Conservation (phyloP, 2,888 invertebrate genomes). For the Autographa gamma region DNA sequence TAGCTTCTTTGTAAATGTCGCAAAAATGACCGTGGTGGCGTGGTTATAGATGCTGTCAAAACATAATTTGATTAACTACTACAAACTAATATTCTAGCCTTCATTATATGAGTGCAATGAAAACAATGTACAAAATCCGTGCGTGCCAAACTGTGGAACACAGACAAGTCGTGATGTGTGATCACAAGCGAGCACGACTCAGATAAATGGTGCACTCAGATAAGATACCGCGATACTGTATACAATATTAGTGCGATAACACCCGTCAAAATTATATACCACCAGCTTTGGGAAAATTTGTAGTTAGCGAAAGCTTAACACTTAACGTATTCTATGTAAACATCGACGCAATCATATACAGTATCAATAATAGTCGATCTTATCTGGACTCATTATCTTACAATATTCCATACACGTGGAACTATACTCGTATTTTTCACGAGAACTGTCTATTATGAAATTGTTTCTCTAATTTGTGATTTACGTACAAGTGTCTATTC, state of each 20-base stretch:
- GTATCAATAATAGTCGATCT: constrained; percentile 3
- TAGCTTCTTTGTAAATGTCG: too few relatives aligned
- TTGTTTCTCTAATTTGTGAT: background rate
- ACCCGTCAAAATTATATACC: constrained; percentile 37
- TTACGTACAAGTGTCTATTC: background rate
- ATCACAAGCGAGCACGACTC: constrained; percentile 43
- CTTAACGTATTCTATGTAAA: background rate
- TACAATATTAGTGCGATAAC: constrained; percentile 48
- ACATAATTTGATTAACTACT: background rate
- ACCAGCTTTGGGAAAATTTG: constrained; percentile 15
- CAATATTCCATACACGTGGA: background rate
- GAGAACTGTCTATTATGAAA: background rate
- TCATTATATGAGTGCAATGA: constrained; percentile 19
- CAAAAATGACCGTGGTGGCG: background rate
- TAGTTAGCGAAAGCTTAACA: background rate
- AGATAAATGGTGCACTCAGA: constrained; percentile 47
- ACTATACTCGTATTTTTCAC: background rate
- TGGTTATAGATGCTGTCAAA: background rate
- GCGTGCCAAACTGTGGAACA: constrained; percentile 29
- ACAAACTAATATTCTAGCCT: background rate
- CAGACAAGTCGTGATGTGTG: constrained; percentile 47
- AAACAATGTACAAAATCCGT: constrained; percentile 27
- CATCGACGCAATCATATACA: constrained; percentile 2
- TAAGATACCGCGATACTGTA: constrained; percentile 52
- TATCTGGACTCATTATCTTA: background rate